phyloP scores from a whole-genome alignment of 2,888 invertebrate species.

The Azorinus chamasolen region DNA sequence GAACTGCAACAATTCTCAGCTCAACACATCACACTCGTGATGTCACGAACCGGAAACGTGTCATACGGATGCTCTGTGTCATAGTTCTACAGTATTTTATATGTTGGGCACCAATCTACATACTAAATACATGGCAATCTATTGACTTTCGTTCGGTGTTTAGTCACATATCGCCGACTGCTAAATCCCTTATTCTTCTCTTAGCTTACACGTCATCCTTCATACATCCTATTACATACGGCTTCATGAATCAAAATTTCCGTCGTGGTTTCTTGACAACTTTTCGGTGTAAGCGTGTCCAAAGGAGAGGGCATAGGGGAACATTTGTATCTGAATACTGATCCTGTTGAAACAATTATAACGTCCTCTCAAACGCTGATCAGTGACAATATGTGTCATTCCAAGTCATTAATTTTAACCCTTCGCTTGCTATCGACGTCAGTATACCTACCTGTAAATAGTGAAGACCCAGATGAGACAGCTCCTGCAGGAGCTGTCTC shows the following conservation, averaged over 20 bases:
- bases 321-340: too few relatives aligned
- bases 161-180: slow-evolving; percentile 71
- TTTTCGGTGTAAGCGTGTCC: slow-evolving; percentile 87
- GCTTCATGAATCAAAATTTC: slow-evolving; percentile 96
- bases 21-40: slow-evolving; percentile 27
- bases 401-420: too few relatives aligned
- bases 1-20: neutral
- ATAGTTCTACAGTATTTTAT: slow-evolving; percentile 96
- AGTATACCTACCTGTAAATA: too few relatives aligned
- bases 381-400: too few relatives aligned
- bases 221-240: slow-evolving; percentile 96
- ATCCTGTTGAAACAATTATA: too few relatives aligned
- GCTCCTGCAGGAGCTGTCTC: too few relatives aligned
- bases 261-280: slow-evolving; percentile 92
- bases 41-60: slow-evolving; percentile 75
- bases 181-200: slow-evolving; percentile 91
- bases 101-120: slow-evolving; percentile 95
- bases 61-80: slow-evolving; percentile 93
- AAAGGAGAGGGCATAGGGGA: too few relatives aligned
- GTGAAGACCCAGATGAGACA: too few relatives aligned
- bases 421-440: too few relatives aligned
- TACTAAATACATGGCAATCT: slow-evolving; percentile 92
- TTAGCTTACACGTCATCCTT: slow-evolving; percentile 94
- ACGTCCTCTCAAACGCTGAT: too few relatives aligned
- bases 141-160: slow-evolving; percentile 91